Evolutionary conservation across 2,888 invertebrate genomes (phyloP).

Genomic region (Ochropacha duplaris): DNA sequence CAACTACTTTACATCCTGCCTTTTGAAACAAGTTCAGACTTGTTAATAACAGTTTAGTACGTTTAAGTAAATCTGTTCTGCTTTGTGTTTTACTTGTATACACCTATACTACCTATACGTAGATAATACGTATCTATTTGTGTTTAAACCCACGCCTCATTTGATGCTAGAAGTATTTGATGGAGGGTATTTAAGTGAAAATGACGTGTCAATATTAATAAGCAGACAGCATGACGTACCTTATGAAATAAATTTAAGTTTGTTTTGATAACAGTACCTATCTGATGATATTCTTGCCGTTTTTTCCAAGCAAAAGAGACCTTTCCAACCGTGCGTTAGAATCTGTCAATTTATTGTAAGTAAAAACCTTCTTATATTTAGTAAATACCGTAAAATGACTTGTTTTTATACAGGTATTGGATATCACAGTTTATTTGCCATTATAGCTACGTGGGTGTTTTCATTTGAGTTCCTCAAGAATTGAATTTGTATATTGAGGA

Average conservation of each 20-base stretch:
- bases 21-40: background rate
- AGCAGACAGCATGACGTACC: too few relatives aligned
- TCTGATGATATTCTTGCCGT: too few relatives aligned
- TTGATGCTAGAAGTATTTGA: too few relatives aligned
- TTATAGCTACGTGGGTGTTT: slow-evolving; percentile 22
- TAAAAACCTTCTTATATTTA: too few relatives aligned
- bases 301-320: too few relatives aligned
- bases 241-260: too few relatives aligned
- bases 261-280: too few relatives aligned
- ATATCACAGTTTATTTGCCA: background rate
- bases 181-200: background rate
- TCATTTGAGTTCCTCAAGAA: slow-evolving; percentile 25
- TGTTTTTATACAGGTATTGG: background rate
- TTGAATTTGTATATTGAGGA: slow-evolving; percentile 27
- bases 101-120: too few relatives aligned
- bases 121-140: background rate
- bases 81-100: too few relatives aligned
- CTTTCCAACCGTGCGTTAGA: too few relatives aligned
- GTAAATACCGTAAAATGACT: background rate
- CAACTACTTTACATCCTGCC: background rate
- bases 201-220: background rate
- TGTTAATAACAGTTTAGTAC: background rate
- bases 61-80: background rate
- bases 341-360: too few relatives aligned
- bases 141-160: background rate